Conservation (phyloP, 2,113 vertebrate genomes). For the Oryzias curvinotus region DNA sequence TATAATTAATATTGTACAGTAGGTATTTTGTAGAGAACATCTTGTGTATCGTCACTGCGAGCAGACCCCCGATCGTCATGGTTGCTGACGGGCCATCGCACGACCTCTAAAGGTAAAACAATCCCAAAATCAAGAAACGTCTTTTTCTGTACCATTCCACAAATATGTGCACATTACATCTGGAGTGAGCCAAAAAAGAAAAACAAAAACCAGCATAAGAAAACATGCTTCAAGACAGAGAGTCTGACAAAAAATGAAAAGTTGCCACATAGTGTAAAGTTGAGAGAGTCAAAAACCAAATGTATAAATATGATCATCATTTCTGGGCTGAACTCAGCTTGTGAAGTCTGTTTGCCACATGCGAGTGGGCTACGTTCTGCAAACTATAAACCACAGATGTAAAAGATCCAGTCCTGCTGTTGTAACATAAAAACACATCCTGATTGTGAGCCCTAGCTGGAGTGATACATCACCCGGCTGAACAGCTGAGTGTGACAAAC, state of each 20-base stretch:
- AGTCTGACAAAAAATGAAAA: too few species aligned
- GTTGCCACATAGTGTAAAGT: too few species aligned
- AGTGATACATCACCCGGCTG: slow-evolving; percentile 53
- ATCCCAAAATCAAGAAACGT: slow-evolving; percentile 16
- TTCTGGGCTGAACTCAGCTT: neutral
- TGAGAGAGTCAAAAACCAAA: too few species aligned
- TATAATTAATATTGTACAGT: too few species aligned
- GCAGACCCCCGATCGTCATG: slow-evolving; percentile 49
- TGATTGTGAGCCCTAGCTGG: slow-evolving; percentile 33
- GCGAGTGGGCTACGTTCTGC: slow-evolving; percentile 9
- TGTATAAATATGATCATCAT: too few species aligned
- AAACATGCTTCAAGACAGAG: too few species aligned
- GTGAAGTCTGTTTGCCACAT: slow-evolving; percentile 19
- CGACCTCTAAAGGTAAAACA: slow-evolving; percentile 60
- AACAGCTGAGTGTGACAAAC: slow-evolving; percentile 69
- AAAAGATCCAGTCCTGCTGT: slow-evolving; percentile 39
- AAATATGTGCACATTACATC: too few species aligned
- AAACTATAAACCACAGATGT: slow-evolving; percentile 46
- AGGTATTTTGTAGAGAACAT: too few species aligned
- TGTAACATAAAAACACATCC: slow-evolving; percentile 54
- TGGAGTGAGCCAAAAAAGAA: too few species aligned
- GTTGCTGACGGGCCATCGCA: slow-evolving; percentile 36
- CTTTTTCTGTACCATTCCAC: too few species aligned
- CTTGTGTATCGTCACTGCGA: slow-evolving; percentile 64
- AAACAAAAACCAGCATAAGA: too few species aligned